A percentile compares a stretch with the other conserved stretches of the same genome.
phyloP scores from a whole-genome alignment of 2,888 invertebrate genomes.

The Incurvaria masculella region DNA sequence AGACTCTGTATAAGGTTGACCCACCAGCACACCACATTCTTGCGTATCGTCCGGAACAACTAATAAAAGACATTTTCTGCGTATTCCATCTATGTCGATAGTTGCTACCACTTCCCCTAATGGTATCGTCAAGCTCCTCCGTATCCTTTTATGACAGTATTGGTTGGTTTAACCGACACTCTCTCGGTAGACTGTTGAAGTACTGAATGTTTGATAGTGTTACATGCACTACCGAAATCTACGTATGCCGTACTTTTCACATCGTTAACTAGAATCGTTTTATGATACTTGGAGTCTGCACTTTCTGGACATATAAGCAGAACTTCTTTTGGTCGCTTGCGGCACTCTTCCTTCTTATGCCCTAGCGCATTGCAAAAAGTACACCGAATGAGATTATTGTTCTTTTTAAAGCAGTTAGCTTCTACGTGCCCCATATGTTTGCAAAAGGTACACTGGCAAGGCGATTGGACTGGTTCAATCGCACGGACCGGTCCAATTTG shows the following conservation, averaged over 20 bases:
- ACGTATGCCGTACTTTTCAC: conserved; percentile 1
- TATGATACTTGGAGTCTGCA: neutral
- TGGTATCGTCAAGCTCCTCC: too few species aligned
- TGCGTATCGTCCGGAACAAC: conserved; percentile 9
- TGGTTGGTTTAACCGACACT: neutral
- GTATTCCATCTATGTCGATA: too few species aligned
- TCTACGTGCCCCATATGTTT: too few species aligned
- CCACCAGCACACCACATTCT: conserved; percentile 9
- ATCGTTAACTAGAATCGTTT: conserved; percentile 2
- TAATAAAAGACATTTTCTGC: too few species aligned
- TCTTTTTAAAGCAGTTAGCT: too few species aligned
- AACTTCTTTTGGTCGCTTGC: too few species aligned
- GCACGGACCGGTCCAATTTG: conserved; percentile 23
- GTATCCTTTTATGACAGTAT: too few species aligned
- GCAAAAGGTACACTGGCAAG: conserved; percentile 15
- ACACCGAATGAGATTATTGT: too few species aligned
- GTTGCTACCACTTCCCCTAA: too few species aligned
- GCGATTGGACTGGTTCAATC: conserved; percentile 55
- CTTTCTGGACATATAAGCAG: too few species aligned
- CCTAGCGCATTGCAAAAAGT: too few species aligned
- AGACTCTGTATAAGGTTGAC: conserved; percentile 9
- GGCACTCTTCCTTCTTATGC: too few species aligned
- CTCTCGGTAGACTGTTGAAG: neutral
- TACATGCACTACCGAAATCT: conserved; percentile 5
- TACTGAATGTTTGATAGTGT: neutral